Evolutionary conservation across 1,140 invertebrate species (phyloP).

Genomic region (Drosophila sturtevanti): DNA sequence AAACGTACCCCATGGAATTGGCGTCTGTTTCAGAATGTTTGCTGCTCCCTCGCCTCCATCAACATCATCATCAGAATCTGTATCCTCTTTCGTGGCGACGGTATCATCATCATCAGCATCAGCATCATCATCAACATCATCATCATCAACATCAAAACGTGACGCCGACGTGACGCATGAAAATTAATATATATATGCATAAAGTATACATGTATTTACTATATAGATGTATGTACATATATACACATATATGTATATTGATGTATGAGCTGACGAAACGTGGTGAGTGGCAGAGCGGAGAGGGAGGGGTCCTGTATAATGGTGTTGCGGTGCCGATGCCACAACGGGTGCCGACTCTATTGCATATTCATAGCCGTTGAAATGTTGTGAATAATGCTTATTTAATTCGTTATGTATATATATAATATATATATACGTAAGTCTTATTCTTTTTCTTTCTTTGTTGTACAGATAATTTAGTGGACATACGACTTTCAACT

Average conservation of each 20-base stretch:
- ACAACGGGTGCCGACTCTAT: constrained; percentile 14
- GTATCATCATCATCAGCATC: neutral
- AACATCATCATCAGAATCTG: neutral
- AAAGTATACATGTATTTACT: constrained; percentile 3
- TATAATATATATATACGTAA: too few relatives aligned
- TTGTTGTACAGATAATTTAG: too few relatives aligned
- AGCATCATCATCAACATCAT: neutral
- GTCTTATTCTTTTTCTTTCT: too few relatives aligned
- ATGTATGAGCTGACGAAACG: constrained; percentile 9
- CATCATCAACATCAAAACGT: constrained; percentile 23
- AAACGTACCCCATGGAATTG: constrained; percentile 50
- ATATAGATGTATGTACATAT: constrained; percentile 17
- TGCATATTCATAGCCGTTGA: constrained; percentile 43
- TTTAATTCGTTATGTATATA: constrained; percentile 21
- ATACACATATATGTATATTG: constrained; percentile 1
- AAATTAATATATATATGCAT: constrained; percentile 40
- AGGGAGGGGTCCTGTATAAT: neutral
- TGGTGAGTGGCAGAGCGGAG: neutral
- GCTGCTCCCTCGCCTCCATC: neutral
- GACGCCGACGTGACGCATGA: constrained; percentile 45
- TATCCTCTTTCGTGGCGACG: constrained; percentile 21
- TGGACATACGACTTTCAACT: too few relatives aligned
- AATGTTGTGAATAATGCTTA: constrained; percentile 48
- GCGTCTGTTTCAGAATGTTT: constrained; percentile 3
- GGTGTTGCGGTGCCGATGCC: neutral